Percentiles rank a stretch among this genome's conserved stretches.
phyloP scores from a whole-genome alignment of 2,888 invertebrate genomes.

The Gastracanthus pulcherrimus region DNA sequence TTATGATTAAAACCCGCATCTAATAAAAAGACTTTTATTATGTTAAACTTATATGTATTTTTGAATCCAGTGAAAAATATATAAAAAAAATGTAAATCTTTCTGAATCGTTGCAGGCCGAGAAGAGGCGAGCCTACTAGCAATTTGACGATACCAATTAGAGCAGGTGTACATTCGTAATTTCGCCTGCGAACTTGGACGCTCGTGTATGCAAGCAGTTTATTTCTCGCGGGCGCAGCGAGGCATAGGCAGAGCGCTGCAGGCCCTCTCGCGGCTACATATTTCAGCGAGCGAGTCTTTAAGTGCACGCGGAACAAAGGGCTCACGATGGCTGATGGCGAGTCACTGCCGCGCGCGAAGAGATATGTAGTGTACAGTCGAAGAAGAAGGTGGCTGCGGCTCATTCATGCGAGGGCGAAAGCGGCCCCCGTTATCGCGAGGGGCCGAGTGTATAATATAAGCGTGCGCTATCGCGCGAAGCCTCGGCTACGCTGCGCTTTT shows the following conservation, averaged over 20 bases:
- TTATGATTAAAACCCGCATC: too few relatives aligned
- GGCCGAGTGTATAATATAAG: not conserved
- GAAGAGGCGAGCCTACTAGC: too few relatives aligned
- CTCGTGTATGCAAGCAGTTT: constrained; percentile 11
- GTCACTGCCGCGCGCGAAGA: not conserved
- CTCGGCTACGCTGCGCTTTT: too few relatives aligned
- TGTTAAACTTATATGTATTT: too few relatives aligned
- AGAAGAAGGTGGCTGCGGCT: not conserved
- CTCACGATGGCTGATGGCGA: not conserved
- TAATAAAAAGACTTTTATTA: too few relatives aligned
- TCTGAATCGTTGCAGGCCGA: too few relatives aligned
- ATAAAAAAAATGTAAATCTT: too few relatives aligned
- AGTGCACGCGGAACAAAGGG: constrained; percentile 33
- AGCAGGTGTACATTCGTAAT: too few relatives aligned
- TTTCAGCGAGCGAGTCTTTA: constrained; percentile 8
- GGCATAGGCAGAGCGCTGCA: too few relatives aligned
- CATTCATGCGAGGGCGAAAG: not conserved
- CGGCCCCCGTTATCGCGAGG: not conserved
- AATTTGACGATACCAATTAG: too few relatives aligned
- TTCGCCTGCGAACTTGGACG: not conserved
- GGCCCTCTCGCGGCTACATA: not conserved
- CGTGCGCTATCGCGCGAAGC: not conserved
- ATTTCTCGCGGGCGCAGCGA: not conserved
- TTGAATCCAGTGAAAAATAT: too few relatives aligned
- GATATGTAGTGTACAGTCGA: not conserved